Conservation (phyloP, 2,113 vertebrate species). For the Thunnus maccoyii region DNA sequence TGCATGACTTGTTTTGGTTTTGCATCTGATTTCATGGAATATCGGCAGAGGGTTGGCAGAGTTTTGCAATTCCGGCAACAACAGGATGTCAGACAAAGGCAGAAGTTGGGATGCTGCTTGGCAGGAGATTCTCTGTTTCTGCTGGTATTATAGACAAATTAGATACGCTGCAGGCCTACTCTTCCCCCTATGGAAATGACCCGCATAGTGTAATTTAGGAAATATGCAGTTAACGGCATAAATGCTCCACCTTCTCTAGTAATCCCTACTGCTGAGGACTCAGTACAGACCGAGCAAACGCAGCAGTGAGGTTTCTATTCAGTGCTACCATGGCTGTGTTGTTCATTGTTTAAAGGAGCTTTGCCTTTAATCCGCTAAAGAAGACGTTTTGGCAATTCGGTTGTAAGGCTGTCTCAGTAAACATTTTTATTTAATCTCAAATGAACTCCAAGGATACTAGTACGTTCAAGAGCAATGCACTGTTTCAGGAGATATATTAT, state of each 20-base stretch:
- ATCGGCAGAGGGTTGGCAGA: conserved; percentile 19
- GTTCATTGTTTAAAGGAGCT: conserved; percentile 36
- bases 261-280: conserved; percentile 61
- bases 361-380: conserved; percentile 42
- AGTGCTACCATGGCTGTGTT: conserved; percentile 13
- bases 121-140: conserved; percentile 70
- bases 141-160: conserved; percentile 73
- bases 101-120: conserved; percentile 59
- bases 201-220: conserved; percentile 74
- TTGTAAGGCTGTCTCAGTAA: conserved; percentile 24
- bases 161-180: conserved; percentile 66
- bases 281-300: conserved; percentile 31
- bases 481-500: conserved; percentile 35
- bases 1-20: conserved; percentile 2
- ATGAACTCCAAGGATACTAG: conserved; percentile 34
- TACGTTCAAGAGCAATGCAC: neutral
- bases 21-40: conserved; percentile 2
- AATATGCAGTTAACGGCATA: conserved; percentile 69
- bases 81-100: conserved; percentile 62
- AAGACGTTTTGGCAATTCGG: conserved; percentile 40
- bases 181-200: conserved; percentile 70
- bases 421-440: conserved; percentile 34
- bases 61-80: conserved; percentile 40
- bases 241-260: conserved; percentile 55
- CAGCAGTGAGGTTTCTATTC: conserved; percentile 27